Evolutionary conservation across 1,140 invertebrate genomes (phyloP).

Genomic region (Zaprionus lachaisei): DNA sequence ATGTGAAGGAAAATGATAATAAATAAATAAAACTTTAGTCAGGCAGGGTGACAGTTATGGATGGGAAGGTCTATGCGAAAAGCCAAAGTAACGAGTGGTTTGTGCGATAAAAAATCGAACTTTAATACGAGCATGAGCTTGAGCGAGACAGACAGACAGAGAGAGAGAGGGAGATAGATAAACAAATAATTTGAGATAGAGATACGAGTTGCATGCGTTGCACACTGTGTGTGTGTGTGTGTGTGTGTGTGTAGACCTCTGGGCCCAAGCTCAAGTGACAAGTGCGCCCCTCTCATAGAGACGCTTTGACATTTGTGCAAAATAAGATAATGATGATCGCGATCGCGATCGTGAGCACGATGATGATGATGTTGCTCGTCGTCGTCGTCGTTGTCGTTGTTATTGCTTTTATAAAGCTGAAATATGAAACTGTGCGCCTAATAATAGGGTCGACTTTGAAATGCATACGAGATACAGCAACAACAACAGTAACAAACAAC

Average conservation of each 20-base stretch:
- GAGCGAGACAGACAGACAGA: background rate
- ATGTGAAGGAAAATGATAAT: conserved; percentile 21
- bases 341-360: conserved; percentile 16
- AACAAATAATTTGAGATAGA: conserved; percentile 66
- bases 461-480: conserved; percentile 57
- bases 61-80: conserved; percentile 52
- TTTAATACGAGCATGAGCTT: conserved; percentile 62
- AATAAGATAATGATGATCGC: conserved; percentile 44
- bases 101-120: conserved; percentile 76
- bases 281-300: conserved; percentile 48
- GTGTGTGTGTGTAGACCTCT: conserved; percentile 57
- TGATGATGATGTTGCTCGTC: conserved; percentile 37
- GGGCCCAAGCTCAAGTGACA: conserved; percentile 74
- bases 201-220: conserved; percentile 37
- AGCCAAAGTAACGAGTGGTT: conserved; percentile 69
- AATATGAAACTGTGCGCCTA: conserved; percentile 76
- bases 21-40: conserved; percentile 72
- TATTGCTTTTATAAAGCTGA: conserved; percentile 56
- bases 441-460: conserved; percentile 82
- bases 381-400: conserved; percentile 47
- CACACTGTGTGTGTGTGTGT: background rate
- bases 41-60: conserved; percentile 73
- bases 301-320: conserved; percentile 66
- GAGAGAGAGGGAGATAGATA: conserved; percentile 43
- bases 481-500: conserved; percentile 7